A percentile compares a stretch with the other conserved stretches of the same genome.
Evolutionary conservation across 2,888 invertebrate species (phyloP).

Genomic region (Acanthosepion lycidas): DNA sequence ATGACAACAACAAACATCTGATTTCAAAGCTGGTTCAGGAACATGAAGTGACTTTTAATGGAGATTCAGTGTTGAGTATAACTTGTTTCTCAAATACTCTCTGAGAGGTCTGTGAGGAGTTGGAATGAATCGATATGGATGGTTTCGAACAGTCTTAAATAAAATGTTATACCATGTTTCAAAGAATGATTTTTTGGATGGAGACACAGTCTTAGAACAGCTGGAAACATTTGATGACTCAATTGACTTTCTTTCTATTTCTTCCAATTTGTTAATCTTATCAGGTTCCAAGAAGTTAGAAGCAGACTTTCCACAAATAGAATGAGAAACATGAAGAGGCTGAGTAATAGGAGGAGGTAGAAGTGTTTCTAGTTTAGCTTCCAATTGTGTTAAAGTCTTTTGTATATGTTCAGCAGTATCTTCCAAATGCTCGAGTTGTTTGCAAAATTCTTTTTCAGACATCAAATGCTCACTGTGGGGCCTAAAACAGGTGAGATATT

Average conservation of each 20-base stretch:
- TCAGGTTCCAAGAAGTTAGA: conserved; percentile 25
- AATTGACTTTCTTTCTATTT: background rate
- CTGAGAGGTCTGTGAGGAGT: conserved; percentile 41
- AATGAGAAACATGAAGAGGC: background rate
- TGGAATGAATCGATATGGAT: conserved; percentile 42
- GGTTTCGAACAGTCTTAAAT: background rate
- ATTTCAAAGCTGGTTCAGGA: background rate
- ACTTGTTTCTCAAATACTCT: background rate
- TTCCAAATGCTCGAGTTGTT: conserved; percentile 40
- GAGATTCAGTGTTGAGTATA: background rate
- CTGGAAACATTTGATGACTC: background rate
- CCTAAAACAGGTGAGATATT: conserved; percentile 41
- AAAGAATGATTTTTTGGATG: background rate
- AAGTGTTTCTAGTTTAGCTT: conserved; percentile 42
- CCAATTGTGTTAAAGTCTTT: conserved; percentile 37
- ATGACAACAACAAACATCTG: background rate
- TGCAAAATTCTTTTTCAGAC: conserved; percentile 43
- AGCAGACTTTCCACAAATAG: background rate
- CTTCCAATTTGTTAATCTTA: conserved; percentile 23
- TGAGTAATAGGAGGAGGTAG: background rate
- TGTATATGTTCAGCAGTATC: conserved; percentile 13
- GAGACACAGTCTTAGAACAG: background rate
- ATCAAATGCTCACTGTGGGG: conserved; percentile 37
- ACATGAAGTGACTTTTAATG: background rate
- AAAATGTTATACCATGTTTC: conserved; percentile 8